A percentile compares a stretch with the other conserved stretches of the same genome.
Evolutionary conservation across 2,888 invertebrate genomes (phyloP).

Genomic region (Zygothrica quintamaculata): DNA sequence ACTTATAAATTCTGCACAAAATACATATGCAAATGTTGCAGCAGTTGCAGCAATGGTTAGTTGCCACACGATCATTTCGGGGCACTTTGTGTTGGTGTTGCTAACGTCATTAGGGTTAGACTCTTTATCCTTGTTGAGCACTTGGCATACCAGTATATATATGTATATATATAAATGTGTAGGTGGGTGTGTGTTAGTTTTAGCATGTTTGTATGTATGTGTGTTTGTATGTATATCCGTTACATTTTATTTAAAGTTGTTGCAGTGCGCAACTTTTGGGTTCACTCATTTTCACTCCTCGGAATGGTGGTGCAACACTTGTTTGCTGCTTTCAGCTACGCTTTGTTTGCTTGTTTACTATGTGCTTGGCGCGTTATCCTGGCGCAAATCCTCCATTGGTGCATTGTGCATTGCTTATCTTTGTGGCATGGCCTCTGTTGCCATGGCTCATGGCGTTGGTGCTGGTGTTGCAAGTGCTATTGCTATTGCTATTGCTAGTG

Average conservation of each 20-base stretch:
- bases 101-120: conserved; percentile 57
- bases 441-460: too few relatives aligned
- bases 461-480: conserved; percentile 38
- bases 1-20: too few relatives aligned
- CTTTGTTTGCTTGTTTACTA: conserved; percentile 60
- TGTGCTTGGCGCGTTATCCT: conserved; percentile 38
- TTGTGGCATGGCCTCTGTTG: conserved; percentile 31
- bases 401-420: conserved; percentile 64
- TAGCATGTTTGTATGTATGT: neutral
- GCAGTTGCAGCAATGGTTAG: conserved; percentile 5
- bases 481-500: conserved; percentile 64
- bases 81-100: conserved; percentile 24
- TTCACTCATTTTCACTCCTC: neutral
- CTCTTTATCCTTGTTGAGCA: conserved; percentile 34
- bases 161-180: neutral
- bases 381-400: conserved; percentile 62
- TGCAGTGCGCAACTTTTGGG: too few relatives aligned
- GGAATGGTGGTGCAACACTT: conserved; percentile 8
- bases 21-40: neutral
- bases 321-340: conserved; percentile 22
- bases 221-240: neutral
- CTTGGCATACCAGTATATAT: conserved; percentile 26
- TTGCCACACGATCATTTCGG: conserved; percentile 6
- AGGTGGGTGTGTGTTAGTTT: neutral
- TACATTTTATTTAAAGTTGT: too few relatives aligned